These are phyloP conservation scores for Elephas maximus DNA, from an alignment of 2,113 vertebrate species.

Conservation along the genomic window DNA sequence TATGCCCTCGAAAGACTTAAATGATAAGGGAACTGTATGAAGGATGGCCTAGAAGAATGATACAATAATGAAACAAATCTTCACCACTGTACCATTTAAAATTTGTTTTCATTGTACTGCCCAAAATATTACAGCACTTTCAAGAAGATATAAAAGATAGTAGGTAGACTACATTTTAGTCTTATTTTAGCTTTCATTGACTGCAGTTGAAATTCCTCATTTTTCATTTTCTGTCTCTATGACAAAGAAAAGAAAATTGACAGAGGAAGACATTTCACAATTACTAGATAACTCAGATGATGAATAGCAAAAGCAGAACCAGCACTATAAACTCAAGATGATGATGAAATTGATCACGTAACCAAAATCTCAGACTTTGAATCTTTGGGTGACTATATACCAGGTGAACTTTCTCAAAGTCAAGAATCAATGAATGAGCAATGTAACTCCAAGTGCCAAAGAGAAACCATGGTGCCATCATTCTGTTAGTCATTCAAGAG, in stretches of 20 bases:
- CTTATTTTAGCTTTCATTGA: not conserved
- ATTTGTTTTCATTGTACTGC: not conserved
- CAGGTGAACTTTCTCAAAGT: not conserved
- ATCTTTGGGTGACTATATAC: not conserved
- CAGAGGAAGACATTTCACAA: not conserved
- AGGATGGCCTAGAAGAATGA: not conserved
- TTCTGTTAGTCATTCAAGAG: not conserved
- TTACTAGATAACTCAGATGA: not conserved
- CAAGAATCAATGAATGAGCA: not conserved
- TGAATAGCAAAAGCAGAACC: not conserved
- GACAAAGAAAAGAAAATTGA: not conserved
- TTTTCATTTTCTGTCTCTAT: not conserved
- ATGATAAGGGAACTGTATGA: not conserved
- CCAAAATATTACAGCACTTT: not conserved
- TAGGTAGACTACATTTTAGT: not conserved
- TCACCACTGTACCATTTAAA: not conserved
- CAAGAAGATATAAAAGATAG: not conserved
- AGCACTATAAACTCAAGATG: not conserved
- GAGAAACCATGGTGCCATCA: not conserved
- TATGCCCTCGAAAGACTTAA: not conserved
- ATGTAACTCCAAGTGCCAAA: not conserved
- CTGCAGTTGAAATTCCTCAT: not conserved
- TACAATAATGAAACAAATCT: not conserved
- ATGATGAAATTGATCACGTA: not conserved
- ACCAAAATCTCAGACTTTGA: not conserved